Conservation (phyloP, 1,140 invertebrate species). For the Drosophila pectinifera region DNA sequence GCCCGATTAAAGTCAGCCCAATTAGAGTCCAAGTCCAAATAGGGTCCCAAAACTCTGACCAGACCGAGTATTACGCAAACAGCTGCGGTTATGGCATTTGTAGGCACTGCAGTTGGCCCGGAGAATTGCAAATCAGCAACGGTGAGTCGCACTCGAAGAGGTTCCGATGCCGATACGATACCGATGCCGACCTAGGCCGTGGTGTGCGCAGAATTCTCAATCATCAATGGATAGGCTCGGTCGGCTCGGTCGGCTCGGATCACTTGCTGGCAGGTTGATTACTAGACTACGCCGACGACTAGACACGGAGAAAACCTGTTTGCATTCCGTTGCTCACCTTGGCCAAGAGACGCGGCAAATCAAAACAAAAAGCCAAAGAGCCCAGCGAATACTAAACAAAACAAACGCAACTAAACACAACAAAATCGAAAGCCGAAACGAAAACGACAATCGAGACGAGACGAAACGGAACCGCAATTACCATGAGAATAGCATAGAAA, state of each 20-base stretch:
- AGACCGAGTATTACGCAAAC: conserved; percentile 27
- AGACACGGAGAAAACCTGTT: conserved; percentile 45
- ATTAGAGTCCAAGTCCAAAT: background rate
- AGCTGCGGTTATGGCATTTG: conserved; percentile 22
- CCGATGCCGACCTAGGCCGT: conserved; percentile 22
- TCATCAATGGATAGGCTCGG: conserved; percentile 24
- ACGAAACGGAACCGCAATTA: conserved; percentile 34
- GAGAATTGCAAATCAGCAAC: conserved; percentile 35
- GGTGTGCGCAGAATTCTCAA: conserved; percentile 53
- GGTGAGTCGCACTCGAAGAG: conserved; percentile 26
- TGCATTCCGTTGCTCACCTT: conserved; percentile 54
- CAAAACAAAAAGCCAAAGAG: conserved; percentile 39
- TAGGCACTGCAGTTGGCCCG: conserved; percentile 16
- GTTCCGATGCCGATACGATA: background rate
- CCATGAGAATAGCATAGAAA: conserved; percentile 39
- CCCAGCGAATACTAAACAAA: conserved; percentile 24
- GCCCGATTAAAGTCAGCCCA: background rate
- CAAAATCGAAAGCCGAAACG: conserved; percentile 32
- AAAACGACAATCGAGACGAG: conserved; percentile 28
- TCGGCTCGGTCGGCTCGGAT: background rate
- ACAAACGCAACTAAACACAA: conserved; percentile 17
- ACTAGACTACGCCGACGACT: background rate
- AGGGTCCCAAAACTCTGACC: background rate
- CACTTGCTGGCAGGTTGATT: background rate
- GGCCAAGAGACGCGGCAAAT: conserved; percentile 45